A percentile compares a stretch with the other conserved stretches of the same genome.
These are phyloP conservation scores for Peromyscus californicus DNA, from an alignment of 2,113 vertebrate species.

Conservation along the genomic window DNA sequence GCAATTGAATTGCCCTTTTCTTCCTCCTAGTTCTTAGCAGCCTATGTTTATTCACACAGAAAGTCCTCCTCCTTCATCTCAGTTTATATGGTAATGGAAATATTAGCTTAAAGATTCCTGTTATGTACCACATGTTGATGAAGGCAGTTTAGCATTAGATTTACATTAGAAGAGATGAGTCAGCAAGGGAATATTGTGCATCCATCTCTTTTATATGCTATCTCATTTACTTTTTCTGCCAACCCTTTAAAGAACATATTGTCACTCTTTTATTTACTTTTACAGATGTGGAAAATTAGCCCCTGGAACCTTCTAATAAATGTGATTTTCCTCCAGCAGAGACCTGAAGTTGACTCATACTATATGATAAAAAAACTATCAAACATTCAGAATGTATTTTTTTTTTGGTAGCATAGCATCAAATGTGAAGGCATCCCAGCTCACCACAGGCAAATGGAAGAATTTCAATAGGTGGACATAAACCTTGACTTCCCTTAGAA, in stretches of 20 bases:
- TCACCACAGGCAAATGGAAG: neutral
- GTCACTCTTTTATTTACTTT: conserved; percentile 12
- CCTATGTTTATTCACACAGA: conserved; percentile 73
- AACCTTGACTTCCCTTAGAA: neutral
- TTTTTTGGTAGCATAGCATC: neutral
- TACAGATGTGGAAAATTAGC: neutral
- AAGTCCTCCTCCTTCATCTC: conserved; percentile 70
- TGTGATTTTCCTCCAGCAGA: neutral
- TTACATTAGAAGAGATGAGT: conserved; percentile 72
- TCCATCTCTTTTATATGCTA: neutral
- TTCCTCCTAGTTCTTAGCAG: conserved; percentile 70
- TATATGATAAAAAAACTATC: neutral
- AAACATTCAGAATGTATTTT: neutral
- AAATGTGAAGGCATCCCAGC: neutral
- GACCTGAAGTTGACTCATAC: neutral
- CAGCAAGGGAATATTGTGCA: neutral
- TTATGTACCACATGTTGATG: conserved; percentile 38
- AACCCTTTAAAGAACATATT: conserved; percentile 5
- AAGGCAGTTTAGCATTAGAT: conserved; percentile 74
- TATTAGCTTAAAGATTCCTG: conserved; percentile 78
- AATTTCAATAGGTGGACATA: neutral
- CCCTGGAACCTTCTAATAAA: neutral
- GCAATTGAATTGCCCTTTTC: conserved; percentile 63
- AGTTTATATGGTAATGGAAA: conserved; percentile 73
- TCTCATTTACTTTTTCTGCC: conserved; percentile 30